Evolutionary conservation across 2,888 invertebrate species (phyloP).

Genomic region (Epistrophella euchroma): DNA sequence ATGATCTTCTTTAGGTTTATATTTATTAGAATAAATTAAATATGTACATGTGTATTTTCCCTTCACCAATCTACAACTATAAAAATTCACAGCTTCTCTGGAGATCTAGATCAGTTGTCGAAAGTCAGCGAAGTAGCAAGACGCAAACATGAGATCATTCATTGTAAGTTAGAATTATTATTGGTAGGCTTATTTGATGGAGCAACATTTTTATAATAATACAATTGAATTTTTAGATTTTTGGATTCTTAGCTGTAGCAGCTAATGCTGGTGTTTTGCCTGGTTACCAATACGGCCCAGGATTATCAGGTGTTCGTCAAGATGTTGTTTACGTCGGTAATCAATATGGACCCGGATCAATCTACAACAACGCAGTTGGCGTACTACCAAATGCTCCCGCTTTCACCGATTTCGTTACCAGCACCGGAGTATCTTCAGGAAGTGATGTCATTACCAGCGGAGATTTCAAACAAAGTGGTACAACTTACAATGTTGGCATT

Average conservation of each 20-base stretch:
- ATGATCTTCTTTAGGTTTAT: slow-evolving; percentile 8
- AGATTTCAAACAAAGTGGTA: slow-evolving; percentile 28
- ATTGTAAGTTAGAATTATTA: slow-evolving; percentile 58
- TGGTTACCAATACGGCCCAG: slow-evolving; percentile 43
- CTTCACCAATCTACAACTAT: slow-evolving; percentile 32
- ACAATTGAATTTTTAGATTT: neutral
- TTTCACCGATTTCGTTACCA: too few relatives aligned
- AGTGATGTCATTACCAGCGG: slow-evolving; percentile 32
- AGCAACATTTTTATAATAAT: too few relatives aligned
- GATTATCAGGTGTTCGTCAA: slow-evolving; percentile 7
- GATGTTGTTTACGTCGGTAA: neutral
- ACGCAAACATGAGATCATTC: slow-evolving; percentile 64
- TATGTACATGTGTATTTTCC: neutral
- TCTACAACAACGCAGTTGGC: slow-evolving; percentile 18
- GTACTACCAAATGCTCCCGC: slow-evolving; percentile 73
- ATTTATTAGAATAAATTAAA: slow-evolving; percentile 19
- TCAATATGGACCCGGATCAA: neutral
- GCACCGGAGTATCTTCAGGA: neutral
- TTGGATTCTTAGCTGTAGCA: slow-evolving; percentile 35
- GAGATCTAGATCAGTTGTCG: slow-evolving; percentile 38
- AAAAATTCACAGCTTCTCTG: slow-evolving; percentile 39
- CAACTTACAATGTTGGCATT: slow-evolving; percentile 50
- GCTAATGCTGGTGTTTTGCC: slow-evolving; percentile 23
- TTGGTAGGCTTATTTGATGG: neutral
- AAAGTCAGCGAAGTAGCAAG: slow-evolving; percentile 38